Evolutionary conservation across 2,888 invertebrate genomes (phyloP).

Genomic region (Smittia sp.): DNA sequence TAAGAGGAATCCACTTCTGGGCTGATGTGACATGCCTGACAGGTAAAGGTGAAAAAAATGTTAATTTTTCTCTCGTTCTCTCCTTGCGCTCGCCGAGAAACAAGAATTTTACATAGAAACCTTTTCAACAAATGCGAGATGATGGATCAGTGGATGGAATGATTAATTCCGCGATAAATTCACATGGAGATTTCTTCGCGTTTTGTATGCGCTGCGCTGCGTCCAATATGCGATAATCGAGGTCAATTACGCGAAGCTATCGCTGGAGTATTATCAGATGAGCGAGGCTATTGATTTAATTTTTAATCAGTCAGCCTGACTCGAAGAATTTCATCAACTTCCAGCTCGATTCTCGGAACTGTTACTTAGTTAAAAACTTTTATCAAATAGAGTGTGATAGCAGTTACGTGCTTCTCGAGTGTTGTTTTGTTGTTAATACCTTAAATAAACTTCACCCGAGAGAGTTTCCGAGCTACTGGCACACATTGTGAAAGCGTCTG

Average conservation of each 20-base stretch:
- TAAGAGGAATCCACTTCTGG: slow-evolving; percentile 10
- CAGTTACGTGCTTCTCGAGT: background rate
- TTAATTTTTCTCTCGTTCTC: slow-evolving; percentile 34
- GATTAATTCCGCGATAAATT: slow-evolving; percentile 19
- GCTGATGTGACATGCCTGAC: slow-evolving; percentile 39
- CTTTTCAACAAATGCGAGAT: slow-evolving; percentile 9
- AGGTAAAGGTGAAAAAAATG: slow-evolving; percentile 41
- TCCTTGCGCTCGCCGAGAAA: background rate
- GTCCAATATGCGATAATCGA: slow-evolving; percentile 3
- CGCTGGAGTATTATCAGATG: background rate
- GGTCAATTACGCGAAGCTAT: slow-evolving; percentile 12
- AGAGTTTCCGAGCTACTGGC: background rate
- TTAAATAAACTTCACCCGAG: slow-evolving; percentile 10
- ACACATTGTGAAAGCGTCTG: background rate
- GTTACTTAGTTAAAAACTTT: no score
- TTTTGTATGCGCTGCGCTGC: background rate
- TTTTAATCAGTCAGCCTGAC: no score
- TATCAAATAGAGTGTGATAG: background rate
- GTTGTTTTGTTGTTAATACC: background rate
- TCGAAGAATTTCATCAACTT: no score
- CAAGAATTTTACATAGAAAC: slow-evolving; percentile 7
- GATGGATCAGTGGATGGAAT: slow-evolving; percentile 21
- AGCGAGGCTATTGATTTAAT: background rate
- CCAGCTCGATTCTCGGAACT: no score
- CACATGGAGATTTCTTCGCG: slow-evolving; percentile 1